Evolutionary conservation across 2,888 invertebrate species (phyloP).

Genomic region (Spilarctia lutea): DNA sequence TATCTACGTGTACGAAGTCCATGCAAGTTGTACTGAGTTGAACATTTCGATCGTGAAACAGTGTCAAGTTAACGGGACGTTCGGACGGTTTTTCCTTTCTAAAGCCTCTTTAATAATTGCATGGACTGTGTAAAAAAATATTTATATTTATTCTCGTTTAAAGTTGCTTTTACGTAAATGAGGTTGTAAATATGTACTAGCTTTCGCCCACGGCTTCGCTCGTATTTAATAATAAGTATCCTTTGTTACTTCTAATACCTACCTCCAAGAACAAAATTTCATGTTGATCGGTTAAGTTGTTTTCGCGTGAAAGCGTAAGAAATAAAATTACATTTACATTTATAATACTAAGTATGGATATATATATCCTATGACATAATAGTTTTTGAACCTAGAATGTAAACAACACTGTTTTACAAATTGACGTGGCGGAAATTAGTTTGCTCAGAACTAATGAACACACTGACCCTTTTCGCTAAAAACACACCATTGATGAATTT

Average conservation of each 20-base stretch:
- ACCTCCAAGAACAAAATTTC: too few species aligned
- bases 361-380: background rate
- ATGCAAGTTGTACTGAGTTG: slow-evolving; percentile 27
- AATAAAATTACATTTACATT: too few species aligned
- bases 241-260: too few species aligned
- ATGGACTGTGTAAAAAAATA: background rate
- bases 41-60: slow-evolving; percentile 41
- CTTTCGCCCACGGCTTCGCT: too few species aligned
- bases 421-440: slow-evolving; percentile 44
- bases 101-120: slow-evolving; percentile 19
- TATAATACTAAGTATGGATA: too few species aligned
- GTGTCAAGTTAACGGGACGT: slow-evolving; percentile 43
- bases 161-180: background rate
- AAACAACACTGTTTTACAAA: slow-evolving; percentile 24
- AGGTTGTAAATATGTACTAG: background rate
- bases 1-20: slow-evolving; percentile 21
- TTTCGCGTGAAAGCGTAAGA: too few species aligned
- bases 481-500: slow-evolving; percentile 59
- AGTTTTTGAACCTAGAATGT: background rate
- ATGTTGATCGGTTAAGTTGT: too few species aligned
- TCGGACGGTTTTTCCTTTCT: slow-evolving; percentile 32
- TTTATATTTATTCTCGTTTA: slow-evolving; percentile 12
- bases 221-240: too few species aligned
- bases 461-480: slow-evolving; percentile 55
- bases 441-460: slow-evolving; percentile 59